Conservation (phyloP, 2,113 vertebrate species). For the Psilopogon haemacephalus region DNA sequence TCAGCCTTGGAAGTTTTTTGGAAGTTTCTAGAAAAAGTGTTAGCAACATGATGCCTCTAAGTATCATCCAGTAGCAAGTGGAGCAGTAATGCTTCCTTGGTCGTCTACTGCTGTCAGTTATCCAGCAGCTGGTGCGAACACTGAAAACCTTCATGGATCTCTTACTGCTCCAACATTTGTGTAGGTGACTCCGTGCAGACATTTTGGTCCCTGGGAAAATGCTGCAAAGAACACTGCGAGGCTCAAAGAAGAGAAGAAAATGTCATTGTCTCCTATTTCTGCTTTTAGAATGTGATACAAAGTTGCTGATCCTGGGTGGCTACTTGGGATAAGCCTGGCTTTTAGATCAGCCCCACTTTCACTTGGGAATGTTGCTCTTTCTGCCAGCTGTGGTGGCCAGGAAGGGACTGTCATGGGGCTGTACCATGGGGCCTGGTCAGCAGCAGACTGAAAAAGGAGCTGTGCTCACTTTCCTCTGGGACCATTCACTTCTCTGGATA, state of each 20-base stretch:
- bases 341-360: background rate
- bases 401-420: background rate
- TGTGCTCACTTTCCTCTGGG: background rate
- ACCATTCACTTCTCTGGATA: background rate
- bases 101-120: background rate
- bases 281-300: constrained; percentile 77
- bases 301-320: constrained; percentile 65
- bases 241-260: constrained; percentile 80
- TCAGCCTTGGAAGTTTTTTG: constrained; percentile 32
- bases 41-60: constrained; percentile 55
- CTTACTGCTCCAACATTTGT: constrained; percentile 10
- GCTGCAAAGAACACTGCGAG: constrained; percentile 77
- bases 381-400: background rate
- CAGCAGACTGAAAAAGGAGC: background rate
- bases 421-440: background rate
- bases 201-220: constrained; percentile 71
- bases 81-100: constrained; percentile 22
- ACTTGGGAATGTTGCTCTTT: background rate
- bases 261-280: constrained; percentile 28
- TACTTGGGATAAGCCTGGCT: background rate
- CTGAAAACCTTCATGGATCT: constrained; percentile 72
- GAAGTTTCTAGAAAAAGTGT: constrained; percentile 70
- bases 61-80: constrained; percentile 60
- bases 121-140: constrained; percentile 70
- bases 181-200: constrained; percentile 72